Base-by-base conservation (phyloP, 2,888 invertebrate genomes). In the Oeneis ivallda region DNA sequence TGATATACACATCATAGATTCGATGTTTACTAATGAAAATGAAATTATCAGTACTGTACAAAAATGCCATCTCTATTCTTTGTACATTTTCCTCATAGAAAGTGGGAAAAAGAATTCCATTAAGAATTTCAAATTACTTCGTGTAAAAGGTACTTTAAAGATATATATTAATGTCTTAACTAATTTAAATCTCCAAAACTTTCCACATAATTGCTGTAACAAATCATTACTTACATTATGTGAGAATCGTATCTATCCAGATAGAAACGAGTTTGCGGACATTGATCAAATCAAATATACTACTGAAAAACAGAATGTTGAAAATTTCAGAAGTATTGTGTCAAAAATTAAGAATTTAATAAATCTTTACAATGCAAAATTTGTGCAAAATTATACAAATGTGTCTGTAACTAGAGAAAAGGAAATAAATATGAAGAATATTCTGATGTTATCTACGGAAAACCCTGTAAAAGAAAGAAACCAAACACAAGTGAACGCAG, bases 1-100 rank as follows among this genome's bases (percentile, higher is more conserved):
- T 52, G 81, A 86, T 56, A 85, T 91, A 66, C 84, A 88, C 72
- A 79, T 90, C 17, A 82, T 87, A 47, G 82, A 85, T 69, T 74
- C 78, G 2, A 79, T 72, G 67, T 68, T 70, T 26, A 70, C 69
- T n/a, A 69, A 71, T 65, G 69, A 71, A 54, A 77, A 68, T n/a
- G 67, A 75, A 39, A 68, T 71, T 57, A 66, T 59, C 1, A 67
- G 67, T 8, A 56, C 32, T 15, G 72, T 75, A 3, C 71, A 72
- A 19, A 76, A 77, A 26, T 90, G 90, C 69, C 75, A 81, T 61
- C 70, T 89, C 39, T 72, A 75, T 67, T 89, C 90, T 0, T 73
- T 91, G 7, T 87, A 85, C 63, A 70, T 67, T 7, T 85, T 81
- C 75, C 72, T 91, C 43, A 62, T 73, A 59, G 73, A 81, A 72